A percentile compares a stretch with the other conserved stretches of the same genome.
Conservation (phyloP, 2,113 vertebrate species). For the Syrrhaptes paradoxus region DNA sequence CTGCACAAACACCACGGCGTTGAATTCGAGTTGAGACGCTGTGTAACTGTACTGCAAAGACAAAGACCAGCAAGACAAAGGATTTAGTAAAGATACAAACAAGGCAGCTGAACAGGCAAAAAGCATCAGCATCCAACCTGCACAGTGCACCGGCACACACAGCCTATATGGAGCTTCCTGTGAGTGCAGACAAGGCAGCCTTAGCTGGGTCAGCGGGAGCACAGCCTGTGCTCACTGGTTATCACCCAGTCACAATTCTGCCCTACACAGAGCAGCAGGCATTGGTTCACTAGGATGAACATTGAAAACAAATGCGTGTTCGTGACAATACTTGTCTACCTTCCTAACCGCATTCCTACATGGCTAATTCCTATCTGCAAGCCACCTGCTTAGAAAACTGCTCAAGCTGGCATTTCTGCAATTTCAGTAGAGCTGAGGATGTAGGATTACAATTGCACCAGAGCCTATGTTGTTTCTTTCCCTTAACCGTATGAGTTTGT, state of each 20-base stretch:
- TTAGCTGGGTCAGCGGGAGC: not conserved
- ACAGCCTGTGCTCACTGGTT: not conserved
- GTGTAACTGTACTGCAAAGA: slow-evolving; percentile 87
- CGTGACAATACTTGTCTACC: not conserved
- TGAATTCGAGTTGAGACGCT: slow-evolving; percentile 83
- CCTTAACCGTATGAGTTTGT: not conserved
- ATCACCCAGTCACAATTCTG: not conserved
- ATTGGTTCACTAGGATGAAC: not conserved
- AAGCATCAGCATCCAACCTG: not conserved
- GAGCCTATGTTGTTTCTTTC: not conserved
- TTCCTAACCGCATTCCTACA: not conserved
- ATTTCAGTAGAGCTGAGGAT: not conserved
- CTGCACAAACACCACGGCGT: slow-evolving; percentile 88
- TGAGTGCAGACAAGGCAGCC: not conserved
- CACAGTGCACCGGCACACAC: fast-evolving
- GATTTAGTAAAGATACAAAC: not conserved
- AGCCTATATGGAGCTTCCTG: not conserved
- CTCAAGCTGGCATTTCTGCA: not conserved
- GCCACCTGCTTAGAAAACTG: not conserved
- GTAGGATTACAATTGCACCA: not conserved
- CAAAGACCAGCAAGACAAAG: slow-evolving; percentile 3
- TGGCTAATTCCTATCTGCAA: not conserved
- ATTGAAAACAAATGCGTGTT: not conserved
- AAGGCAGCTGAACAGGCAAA: not conserved
- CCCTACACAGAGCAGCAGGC: not conserved